Evolutionary conservation across 1,140 invertebrate species (phyloP).

Genomic region (Calephelis nemesis): DNA sequence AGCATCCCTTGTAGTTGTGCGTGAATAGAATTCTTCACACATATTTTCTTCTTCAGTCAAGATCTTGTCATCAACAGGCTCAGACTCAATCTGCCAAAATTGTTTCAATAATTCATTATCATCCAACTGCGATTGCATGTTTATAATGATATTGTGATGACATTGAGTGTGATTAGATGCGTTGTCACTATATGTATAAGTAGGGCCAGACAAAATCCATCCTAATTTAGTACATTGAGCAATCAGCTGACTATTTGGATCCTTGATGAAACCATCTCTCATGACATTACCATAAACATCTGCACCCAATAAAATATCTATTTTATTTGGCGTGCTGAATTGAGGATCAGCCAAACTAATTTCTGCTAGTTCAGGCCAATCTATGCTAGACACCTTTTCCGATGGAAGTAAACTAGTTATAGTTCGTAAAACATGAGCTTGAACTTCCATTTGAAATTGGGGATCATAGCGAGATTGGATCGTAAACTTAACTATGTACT

Average conservation of each 20-base stretch:
- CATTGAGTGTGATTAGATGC: not conserved
- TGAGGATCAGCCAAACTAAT: conserved; percentile 36
- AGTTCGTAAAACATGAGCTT: conserved; percentile 29
- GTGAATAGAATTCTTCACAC: conserved; percentile 28
- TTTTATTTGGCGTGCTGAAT: conserved; percentile 34
- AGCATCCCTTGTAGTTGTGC: conserved; percentile 21
- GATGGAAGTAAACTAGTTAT: conserved; percentile 30
- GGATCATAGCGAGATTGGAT: conserved; percentile 24
- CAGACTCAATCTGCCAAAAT: conserved; percentile 32
- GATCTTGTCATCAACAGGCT: conserved; percentile 7
- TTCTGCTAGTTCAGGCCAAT: conserved; percentile 24
- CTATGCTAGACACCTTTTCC: conserved; percentile 2
- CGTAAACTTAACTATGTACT: conserved; percentile 23
- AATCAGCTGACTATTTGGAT: conserved; percentile 16
- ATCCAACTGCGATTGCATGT: conserved; percentile 1
- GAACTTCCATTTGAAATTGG: conserved; percentile 19
- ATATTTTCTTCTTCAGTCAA: conserved; percentile 25
- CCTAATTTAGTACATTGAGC: conserved; percentile 33
- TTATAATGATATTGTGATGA: not conserved
- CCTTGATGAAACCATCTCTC: conserved; percentile 25
- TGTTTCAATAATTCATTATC: conserved; percentile 15
- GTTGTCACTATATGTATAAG: not conserved
- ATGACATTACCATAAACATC: conserved; percentile 34
- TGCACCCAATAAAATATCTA: conserved; percentile 36
- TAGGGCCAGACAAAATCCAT: conserved; percentile 38